A percentile compares a stretch with the other conserved stretches of the same genome.
Evolutionary conservation across 2,113 vertebrate genomes (phyloP).

Genomic region (Aplodontia rufa): DNA sequence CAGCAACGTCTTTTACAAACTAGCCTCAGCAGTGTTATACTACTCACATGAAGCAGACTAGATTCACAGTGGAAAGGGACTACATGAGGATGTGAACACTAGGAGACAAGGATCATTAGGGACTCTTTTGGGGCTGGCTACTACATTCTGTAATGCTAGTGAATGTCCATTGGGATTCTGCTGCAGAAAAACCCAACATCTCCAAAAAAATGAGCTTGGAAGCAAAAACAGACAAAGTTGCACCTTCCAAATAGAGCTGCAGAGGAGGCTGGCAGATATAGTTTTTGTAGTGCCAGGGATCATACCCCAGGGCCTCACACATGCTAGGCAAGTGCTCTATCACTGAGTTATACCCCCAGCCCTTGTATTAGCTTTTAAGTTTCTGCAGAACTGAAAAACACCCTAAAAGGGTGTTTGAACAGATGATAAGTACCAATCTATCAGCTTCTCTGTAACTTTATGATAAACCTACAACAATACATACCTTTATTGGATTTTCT

Average conservation of each 20-base stretch:
- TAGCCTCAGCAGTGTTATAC: background rate
- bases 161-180: background rate
- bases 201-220: background rate
- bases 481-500: background rate
- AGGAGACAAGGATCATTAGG: background rate
- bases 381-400: background rate
- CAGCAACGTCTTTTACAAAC: background rate
- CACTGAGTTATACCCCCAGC: no score
- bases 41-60: background rate
- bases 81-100: background rate
- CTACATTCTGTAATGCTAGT: background rate
- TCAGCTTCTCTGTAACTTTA: background rate
- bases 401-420: background rate
- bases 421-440: background rate
- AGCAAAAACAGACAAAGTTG: background rate
- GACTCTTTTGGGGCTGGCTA: background rate
- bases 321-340: no score
- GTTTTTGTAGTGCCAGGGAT: background rate
- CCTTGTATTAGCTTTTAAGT: background rate
- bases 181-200: background rate
- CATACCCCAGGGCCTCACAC: no score
- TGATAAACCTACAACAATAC: background rate
- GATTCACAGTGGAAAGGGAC: background rate
- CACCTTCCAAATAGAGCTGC: slow-evolving; percentile 19
- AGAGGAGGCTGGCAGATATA: background rate